Evolutionary conservation across 2,888 invertebrate species (phyloP).

Genomic region (Atherix ibis): DNA sequence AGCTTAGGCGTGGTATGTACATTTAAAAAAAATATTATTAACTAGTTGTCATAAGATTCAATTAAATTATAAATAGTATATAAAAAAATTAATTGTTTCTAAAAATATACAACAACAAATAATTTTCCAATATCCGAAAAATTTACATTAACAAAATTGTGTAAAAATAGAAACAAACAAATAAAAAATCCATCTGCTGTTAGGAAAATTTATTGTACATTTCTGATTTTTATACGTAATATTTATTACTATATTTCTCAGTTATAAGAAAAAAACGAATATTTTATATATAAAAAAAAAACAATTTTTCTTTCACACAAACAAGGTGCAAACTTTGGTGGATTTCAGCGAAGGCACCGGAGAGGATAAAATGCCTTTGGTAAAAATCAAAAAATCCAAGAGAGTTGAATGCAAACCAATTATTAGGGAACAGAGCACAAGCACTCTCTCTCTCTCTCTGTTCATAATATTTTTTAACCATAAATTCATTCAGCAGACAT

Average conservation of each 20-base stretch:
- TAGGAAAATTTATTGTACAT: no score
- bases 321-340: constrained; percentile 69
- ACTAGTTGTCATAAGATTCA: constrained; percentile 5
- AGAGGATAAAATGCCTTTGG: constrained; percentile 86
- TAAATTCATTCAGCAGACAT: no score
- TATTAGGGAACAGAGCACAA: no score
- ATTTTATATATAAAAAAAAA: not conserved
- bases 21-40: constrained; percentile 8
- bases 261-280: no score
- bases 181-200: no score
- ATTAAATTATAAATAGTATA: not conserved
- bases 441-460: no score
- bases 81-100: not conserved
- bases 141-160: not conserved
- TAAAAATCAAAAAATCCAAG: constrained; percentile 41
- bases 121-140: not conserved
- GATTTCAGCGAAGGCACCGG: constrained; percentile 76
- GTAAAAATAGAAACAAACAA: no score
- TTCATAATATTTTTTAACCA: no score
- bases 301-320: constrained; percentile 11
- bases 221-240: no score
- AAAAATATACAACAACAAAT: not conserved
- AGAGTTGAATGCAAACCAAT: no score
- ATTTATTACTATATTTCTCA: no score
- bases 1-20: constrained; percentile 71